Conservation (phyloP, 2,797 vertebrate genomes). For the Megalops cyprinoides region DNA sequence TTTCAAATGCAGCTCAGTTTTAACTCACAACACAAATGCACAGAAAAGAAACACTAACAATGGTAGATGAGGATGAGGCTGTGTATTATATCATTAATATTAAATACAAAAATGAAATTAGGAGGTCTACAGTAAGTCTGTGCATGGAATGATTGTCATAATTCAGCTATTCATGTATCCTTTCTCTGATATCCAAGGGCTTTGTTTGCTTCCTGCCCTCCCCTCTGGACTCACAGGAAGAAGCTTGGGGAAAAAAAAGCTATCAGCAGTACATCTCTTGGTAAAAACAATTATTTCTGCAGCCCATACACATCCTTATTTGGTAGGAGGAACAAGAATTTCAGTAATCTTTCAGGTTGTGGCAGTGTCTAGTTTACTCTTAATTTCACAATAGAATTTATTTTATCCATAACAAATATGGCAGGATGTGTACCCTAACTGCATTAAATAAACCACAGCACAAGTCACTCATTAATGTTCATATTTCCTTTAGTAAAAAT, state of each 20-base stretch:
- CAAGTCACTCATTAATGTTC: background rate
- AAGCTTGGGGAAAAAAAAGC: background rate
- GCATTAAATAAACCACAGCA: too few relatives aligned
- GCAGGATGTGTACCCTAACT: background rate
- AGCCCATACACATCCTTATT: too few relatives aligned
- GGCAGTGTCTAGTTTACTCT: background rate
- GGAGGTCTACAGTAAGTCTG: background rate
- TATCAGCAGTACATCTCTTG: background rate
- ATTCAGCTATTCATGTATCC: background rate
- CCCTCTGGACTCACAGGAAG: background rate
- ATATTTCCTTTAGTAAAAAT: background rate
- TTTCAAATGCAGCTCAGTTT: too few relatives aligned
- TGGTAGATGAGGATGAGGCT: background rate
- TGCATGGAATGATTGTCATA: background rate
- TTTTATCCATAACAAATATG: background rate
- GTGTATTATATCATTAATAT: background rate
- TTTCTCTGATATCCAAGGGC: background rate
- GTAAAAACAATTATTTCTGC: background rate
- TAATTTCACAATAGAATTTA: background rate
- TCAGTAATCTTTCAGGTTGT: background rate
- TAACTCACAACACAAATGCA: too few relatives aligned
- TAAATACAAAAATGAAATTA: background rate
- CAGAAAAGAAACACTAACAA: too few relatives aligned
- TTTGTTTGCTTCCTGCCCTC: constrained; percentile 2
- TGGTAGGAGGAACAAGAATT: too few relatives aligned